phyloP scores from a whole-genome alignment of 2,113 vertebrate genomes.

The Heliornis fulica region DNA sequence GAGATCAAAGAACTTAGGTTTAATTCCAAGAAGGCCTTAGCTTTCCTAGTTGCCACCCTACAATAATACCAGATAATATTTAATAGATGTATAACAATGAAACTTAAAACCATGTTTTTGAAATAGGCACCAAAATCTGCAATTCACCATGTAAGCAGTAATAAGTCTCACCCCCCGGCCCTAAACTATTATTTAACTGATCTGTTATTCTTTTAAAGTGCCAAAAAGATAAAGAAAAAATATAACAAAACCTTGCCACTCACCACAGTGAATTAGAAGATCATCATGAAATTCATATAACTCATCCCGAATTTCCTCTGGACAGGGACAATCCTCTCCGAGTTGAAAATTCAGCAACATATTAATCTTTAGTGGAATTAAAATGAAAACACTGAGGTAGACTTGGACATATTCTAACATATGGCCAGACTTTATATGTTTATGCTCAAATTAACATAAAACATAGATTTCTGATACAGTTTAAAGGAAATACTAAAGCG shows the following conservation, averaged over 20 bases:
- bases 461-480: not conserved
- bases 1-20: too few relatives aligned
- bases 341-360: constrained; percentile 94
- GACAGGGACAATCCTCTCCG: constrained; percentile 96
- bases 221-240: not conserved
- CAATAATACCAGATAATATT: not conserved
- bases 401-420: not conserved
- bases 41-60: too few relatives aligned
- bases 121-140: not conserved
- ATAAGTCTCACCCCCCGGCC: not conserved
- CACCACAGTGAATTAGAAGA: constrained; percentile 93
- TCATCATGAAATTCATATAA: constrained; percentile 94
- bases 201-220: not conserved
- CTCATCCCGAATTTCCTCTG: constrained; percentile 91
- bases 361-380: constrained; percentile 85
- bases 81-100: not conserved
- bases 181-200: not conserved
- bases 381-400: not conserved
- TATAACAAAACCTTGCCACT: not conserved
- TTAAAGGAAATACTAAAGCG: not conserved
- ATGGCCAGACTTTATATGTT: not conserved
- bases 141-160: not conserved
- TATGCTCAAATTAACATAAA: not conserved
- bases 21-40: too few relatives aligned
- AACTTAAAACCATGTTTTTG: not conserved